These are phyloP conservation scores for Papilio demoleus DNA, from an alignment of 2,888 invertebrate species.

Conservation along the genomic window DNA sequence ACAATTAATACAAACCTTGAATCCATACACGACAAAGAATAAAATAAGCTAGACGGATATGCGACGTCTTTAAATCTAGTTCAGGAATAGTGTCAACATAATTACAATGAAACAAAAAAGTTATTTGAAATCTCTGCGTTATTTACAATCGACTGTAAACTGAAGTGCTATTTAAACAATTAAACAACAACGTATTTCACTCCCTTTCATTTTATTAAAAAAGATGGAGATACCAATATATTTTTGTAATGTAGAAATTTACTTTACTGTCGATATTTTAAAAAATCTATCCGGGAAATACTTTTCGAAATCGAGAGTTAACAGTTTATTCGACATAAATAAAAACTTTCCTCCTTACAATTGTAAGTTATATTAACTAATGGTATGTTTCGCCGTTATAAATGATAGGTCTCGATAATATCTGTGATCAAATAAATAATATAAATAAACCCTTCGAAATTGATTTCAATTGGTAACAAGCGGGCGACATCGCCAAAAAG, in stretches of 20 bases:
- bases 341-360: no score
- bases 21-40: conserved; percentile 16
- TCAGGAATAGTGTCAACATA: neutral
- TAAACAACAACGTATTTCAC: neutral
- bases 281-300: no score
- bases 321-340: no score
- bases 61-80: neutral
- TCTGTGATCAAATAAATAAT: neutral
- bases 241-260: neutral
- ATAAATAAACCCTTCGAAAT: conserved; percentile 1
- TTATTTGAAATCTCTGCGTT: neutral
- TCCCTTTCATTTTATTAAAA: neutral
- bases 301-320: no score
- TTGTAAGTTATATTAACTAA: no score
- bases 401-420: neutral
- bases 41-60: neutral
- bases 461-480: conserved; percentile 5
- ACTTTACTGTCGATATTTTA: neutral
- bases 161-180: neutral
- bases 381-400: neutral
- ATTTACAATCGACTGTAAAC: neutral
- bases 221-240: neutral
- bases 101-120: neutral
- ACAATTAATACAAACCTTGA: conserved; percentile 3
- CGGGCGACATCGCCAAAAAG: conserved; percentile 14